Evolutionary conservation across 1,140 invertebrate genomes (phyloP).

Genomic region (Drosophila grimshawi): DNA sequence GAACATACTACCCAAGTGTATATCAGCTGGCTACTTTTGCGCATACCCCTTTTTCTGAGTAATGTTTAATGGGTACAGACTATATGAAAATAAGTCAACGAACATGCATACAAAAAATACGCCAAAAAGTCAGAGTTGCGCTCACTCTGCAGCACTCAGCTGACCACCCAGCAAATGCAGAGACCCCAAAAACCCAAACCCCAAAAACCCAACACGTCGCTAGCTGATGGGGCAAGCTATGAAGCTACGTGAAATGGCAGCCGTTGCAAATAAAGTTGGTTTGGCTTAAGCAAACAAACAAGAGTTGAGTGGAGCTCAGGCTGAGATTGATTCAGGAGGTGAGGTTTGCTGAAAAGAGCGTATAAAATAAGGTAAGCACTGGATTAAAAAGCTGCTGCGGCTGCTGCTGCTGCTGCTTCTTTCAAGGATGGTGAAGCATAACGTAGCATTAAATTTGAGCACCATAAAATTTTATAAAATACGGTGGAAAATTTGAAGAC

Average conservation of each 20-base stretch:
- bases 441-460: constrained; percentile 51
- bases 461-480: constrained; percentile 56
- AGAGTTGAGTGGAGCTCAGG: constrained; percentile 9
- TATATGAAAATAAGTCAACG: constrained; percentile 36
- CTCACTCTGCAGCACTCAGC: constrained; percentile 14
- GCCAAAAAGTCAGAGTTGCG: constrained; percentile 53
- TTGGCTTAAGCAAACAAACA: constrained; percentile 60
- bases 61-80: not conserved
- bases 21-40: not conserved
- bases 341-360: not conserved
- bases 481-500: constrained; percentile 32
- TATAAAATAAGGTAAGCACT: constrained; percentile 32
- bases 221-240: constrained; percentile 28
- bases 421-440: constrained; percentile 38
- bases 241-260: constrained; percentile 60
- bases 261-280: constrained; percentile 64
- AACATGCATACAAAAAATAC: constrained; percentile 62
- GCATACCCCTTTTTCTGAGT: not conserved
- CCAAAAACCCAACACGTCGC: constrained; percentile 7
- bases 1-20: not conserved
- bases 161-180: constrained; percentile 57
- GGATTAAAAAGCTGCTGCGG: constrained; percentile 7
- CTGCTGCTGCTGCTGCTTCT: not conserved
- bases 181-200: constrained; percentile 2
- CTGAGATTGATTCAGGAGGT: constrained; percentile 30